Evolutionary conservation across 2,888 invertebrate species (phyloP), one percentile per base, ranked within the genome.

Genomic region (Willowsia nigromaculata): DNA sequence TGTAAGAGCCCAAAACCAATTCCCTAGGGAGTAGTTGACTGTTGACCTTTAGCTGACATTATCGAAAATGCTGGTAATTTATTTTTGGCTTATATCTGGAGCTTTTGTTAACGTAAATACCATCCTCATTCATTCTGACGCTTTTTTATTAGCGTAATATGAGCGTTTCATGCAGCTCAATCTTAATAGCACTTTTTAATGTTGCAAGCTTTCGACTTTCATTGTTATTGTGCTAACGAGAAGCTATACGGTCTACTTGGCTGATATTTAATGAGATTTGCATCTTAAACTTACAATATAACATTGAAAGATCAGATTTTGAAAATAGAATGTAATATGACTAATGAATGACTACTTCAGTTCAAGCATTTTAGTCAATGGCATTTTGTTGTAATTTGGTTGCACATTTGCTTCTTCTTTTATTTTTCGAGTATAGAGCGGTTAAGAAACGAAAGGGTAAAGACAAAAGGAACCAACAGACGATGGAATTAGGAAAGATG

Each of bases 1-100:
- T 30, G n/a, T 5, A 50, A n/a, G 15, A 2, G 40, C n/a, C 37
- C 37, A 6, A 1, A 30, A 56, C 22, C 33, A 91, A 92, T 92
- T 92, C 92, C 92, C 92, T 82, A 62, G 92, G 91, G 92, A 92
- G 27, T 56, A 37, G 76, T 92, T 92, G 85, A 90, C 90, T 43
- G 76, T 92, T 92, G 85, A 90, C 90, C 91, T 91, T 92, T 92
- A 15, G 15, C 56, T 71, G 71, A 71, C 43, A 47, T 62, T 56
- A 74, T 65, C 33, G 18, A 5, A 50, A 50, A 50, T 18, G 3
- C 1, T 18, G 1, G 25, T 30, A 74, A 47, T 33, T 33, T 43
- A 15, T 56, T 40, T 53, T 53, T 62, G 15, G 30, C n/a, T n/a
- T 27, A 15, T 50, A 53, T n/a, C 53, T 30, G 6, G 53, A 30